Percentiles rank a stretch among this genome's conserved stretches.
These are phyloP conservation scores for Dromas ardeola DNA, from an alignment of 2,113 vertebrate genomes.

Conservation along the genomic window DNA sequence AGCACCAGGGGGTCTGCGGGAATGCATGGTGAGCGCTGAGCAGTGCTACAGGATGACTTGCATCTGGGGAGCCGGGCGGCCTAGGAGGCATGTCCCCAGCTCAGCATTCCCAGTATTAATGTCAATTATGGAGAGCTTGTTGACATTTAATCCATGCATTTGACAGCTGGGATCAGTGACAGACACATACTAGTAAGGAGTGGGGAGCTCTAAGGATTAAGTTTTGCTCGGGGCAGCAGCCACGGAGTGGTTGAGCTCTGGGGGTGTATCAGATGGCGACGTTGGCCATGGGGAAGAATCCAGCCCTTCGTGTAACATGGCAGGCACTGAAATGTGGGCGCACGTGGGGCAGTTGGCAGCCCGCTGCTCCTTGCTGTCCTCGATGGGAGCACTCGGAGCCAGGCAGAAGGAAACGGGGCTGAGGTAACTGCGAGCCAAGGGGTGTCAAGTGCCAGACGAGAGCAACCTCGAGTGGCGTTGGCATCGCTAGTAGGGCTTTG, in stretches of 20 bases:
- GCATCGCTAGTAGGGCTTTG: neutral
- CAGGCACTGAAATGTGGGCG: neutral
- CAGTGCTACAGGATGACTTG: accelerated
- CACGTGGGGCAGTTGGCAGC: neutral
- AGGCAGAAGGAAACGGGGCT: neutral
- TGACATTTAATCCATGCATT: neutral
- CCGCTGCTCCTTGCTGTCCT: neutral
- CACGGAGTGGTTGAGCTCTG: accelerated
- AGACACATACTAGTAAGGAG: neutral
- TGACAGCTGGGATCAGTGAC: neutral
- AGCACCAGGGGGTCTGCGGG: neutral
- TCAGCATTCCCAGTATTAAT: neutral
- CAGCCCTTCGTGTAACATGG: neutral
- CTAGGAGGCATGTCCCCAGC: neutral
- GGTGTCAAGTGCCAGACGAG: neutral
- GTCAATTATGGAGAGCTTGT: neutral
- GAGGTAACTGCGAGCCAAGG: neutral
- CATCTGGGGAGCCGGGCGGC: accelerated
- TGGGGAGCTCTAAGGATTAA: neutral
- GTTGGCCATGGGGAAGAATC: neutral
- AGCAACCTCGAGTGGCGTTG: neutral
- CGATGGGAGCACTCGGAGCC: neutral
- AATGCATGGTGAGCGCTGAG: neutral
- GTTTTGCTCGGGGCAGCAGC: neutral
- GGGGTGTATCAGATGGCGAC: accelerated